Percentiles rank a stretch among this genome's conserved stretches.
phyloP scores from a whole-genome alignment of 2,113 vertebrate species.

The Eublepharis macularius region DNA sequence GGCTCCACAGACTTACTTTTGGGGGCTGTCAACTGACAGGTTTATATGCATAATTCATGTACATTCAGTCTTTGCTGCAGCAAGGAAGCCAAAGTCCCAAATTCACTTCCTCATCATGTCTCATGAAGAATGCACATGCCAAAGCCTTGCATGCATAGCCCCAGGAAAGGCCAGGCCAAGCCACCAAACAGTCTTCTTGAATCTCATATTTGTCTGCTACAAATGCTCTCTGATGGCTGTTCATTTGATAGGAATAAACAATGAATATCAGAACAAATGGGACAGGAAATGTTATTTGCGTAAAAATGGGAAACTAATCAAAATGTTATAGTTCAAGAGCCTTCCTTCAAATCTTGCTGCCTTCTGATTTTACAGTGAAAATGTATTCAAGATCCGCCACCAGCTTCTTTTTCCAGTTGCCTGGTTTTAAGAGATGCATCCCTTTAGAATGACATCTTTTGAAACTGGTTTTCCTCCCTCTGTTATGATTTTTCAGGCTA shows the following conservation, averaged over 20 bases:
- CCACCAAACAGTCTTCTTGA: not conserved
- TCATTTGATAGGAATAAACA: not conserved
- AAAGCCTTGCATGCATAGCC: not conserved
- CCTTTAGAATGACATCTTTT: not conserved
- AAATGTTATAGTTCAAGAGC: not conserved
- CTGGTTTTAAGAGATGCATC: not conserved
- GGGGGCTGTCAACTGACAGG: not conserved
- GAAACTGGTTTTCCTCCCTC: not conserved
- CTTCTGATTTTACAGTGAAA: not conserved
- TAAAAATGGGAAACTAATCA: not conserved
- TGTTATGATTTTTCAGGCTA: not conserved
- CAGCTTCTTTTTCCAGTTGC: not conserved
- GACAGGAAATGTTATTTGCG: not conserved
- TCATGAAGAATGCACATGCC: not conserved
- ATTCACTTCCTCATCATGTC: not conserved
- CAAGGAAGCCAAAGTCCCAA: not conserved
- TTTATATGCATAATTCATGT: not conserved
- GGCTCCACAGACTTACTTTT: too few species aligned
- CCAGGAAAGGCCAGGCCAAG: not conserved
- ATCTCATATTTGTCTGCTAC: not conserved
- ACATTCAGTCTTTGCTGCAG: not conserved
- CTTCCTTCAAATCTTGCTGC: not conserved
- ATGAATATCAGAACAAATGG: not conserved
- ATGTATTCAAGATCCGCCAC: not conserved
- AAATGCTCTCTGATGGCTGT: not conserved